Evolutionary conservation across 2,888 invertebrate genomes (phyloP), one percentile per base, ranked within the genome.

Genomic region (Euproctis similis): DNA sequence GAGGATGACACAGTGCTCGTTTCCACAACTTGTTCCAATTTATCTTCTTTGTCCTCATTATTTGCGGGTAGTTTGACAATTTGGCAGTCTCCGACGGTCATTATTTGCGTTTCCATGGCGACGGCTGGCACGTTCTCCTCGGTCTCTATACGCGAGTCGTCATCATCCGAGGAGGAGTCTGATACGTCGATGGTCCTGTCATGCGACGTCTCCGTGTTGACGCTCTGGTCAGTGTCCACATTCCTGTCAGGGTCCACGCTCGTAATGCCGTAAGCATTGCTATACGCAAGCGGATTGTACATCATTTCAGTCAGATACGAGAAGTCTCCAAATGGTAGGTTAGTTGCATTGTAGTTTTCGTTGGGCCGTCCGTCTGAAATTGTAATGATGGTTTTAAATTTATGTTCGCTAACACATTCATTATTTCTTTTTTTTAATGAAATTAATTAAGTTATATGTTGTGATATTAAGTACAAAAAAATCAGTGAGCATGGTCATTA

Each of bases 291-390:
- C 2, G 81, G 81, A 60, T 81, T 81, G 64, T 77, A 81, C 43
- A 85, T 80, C 70, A 85, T 84, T 36, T 85, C 85, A 0, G 86
- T 86, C 11, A 86, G 62, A 60, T 86, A 86, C 1, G 82, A 80
- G 61, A 86, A 85, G 48, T 86, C 86, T 45, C 86, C 86, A 63
- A 85, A 86, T 0, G 86, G 86, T 5, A 86, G 67, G 48, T 85
- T 85, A 5, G 80, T 81, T n/a, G 80, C 82, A 46, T 85, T 84
- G 69, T 85, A 85, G 66, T 85, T 85, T 43, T 85, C 85, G 57
- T 85, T 82, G 33, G 85, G 82, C 20, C 84, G 72, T 24, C 78
- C 80, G 44, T 82, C 82, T 84, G 73, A 0, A 56, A 59, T 4
- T 20, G 4, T 21, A 11, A 2, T n/a, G n/a, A n/a, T n/a, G n/a